Conservation (phyloP, 2,797 vertebrate species). For the Melanotaenia trifasciata region DNA sequence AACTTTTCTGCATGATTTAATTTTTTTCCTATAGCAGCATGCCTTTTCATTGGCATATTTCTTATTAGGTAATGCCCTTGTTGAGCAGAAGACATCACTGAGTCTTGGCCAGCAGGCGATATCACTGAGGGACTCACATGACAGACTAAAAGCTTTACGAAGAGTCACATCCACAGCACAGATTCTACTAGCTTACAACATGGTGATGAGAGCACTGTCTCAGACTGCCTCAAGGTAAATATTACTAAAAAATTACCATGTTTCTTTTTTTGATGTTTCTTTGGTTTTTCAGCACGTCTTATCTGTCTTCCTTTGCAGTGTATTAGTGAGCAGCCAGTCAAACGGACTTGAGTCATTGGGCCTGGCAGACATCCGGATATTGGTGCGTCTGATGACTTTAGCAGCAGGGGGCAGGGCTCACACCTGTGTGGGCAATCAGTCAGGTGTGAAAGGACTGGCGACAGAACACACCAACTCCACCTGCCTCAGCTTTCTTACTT, state of each 20-base stretch:
- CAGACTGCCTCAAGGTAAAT: slow-evolving; percentile 83
- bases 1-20: background rate
- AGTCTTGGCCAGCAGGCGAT: slow-evolving; percentile 86
- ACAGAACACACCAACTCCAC: slow-evolving; percentile 72
- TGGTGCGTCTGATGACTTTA: slow-evolving; percentile 86
- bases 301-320: slow-evolving; percentile 55
- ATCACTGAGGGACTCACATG: slow-evolving; percentile 82
- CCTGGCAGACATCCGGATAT: slow-evolving; percentile 85
- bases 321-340: slow-evolving; percentile 78
- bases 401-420: slow-evolving; percentile 83
- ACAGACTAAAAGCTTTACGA: slow-evolving; percentile 83
- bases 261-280: background rate
- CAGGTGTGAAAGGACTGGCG: slow-evolving; percentile 48
- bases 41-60: slow-evolving; percentile 9
- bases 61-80: slow-evolving; percentile 66
- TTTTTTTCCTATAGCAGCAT: background rate
- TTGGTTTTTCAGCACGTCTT: slow-evolving; percentile 15
- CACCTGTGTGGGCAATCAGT: slow-evolving; percentile 69
- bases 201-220: slow-evolving; percentile 86
- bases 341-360: slow-evolving; percentile 85
- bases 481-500: slow-evolving; percentile 83
- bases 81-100: slow-evolving; percentile 78
- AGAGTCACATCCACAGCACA: slow-evolving; percentile 85
- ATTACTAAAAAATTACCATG: background rate
- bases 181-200: slow-evolving; percentile 86